Evolutionary conservation across 2,888 invertebrate genomes (phyloP).

Genomic region (Rugalucina vietnamica): DNA sequence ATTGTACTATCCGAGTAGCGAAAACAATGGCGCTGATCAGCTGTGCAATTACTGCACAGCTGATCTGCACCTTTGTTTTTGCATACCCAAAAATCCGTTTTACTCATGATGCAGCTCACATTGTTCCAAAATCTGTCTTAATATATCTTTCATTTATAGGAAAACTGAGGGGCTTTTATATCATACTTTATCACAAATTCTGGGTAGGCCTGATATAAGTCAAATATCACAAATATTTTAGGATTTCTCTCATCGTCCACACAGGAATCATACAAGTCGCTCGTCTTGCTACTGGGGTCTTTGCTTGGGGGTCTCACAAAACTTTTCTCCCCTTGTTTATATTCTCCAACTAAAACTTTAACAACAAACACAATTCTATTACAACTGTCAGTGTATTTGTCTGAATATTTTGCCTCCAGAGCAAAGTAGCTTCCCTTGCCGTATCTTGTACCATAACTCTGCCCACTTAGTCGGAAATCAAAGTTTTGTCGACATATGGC

Average conservation of each 20-base stretch:
- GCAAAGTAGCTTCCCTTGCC: constrained; percentile 80
- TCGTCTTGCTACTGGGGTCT: constrained; percentile 63
- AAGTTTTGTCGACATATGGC: constrained; percentile 76
- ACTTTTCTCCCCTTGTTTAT: constrained; percentile 58
- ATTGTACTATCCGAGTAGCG: no score
- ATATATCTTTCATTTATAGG: no score
- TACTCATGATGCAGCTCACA: no score
- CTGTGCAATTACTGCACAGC: no score
- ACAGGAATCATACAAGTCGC: constrained; percentile 76
- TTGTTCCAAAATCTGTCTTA: no score
- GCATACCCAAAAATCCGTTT: no score
- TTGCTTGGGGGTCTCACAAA: constrained; percentile 77
- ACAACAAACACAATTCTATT: constrained; percentile 71
- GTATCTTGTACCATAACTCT: constrained; percentile 64
- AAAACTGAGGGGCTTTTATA: constrained; percentile 12
- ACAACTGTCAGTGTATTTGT: constrained; percentile 57
- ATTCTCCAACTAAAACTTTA: constrained; percentile 75
- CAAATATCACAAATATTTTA: constrained; percentile 76
- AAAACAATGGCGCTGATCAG: no score
- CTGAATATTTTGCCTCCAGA: constrained; percentile 65
- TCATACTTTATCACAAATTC: constrained; percentile 76
- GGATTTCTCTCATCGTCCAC: constrained; percentile 72
- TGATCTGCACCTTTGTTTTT: no score
- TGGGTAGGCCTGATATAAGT: constrained; percentile 76
- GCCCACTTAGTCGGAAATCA: constrained; percentile 76